Base-by-base conservation (phyloP, 2,888 invertebrate genomes). In the Sericinus montela region DNA sequence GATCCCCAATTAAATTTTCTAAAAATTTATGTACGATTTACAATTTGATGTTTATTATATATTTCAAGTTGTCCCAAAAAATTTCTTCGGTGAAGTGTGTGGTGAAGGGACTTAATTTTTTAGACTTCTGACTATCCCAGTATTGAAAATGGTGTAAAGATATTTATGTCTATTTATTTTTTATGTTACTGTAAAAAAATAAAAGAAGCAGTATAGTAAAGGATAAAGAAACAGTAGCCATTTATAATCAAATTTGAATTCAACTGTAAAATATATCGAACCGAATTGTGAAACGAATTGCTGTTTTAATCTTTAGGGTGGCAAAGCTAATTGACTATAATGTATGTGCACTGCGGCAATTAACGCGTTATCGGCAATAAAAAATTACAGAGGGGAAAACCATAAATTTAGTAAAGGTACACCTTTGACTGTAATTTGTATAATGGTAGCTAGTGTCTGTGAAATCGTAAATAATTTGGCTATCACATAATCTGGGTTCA, bases 241-340 rank as follows among this genome's bases (percentile, higher is more conserved):
- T 25, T 25, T 8, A 25, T 19, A 19, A 19, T n/a, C 19, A 45
- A 45, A 28, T 45, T 51, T 23, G 38, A 43, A 37, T 34, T 42
- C 34, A 39, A 45, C 43, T 5, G 40, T 53, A 37, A 46, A 49
- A 48, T 48, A 45, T 11, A 38, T 29, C 19, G 15, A 29, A 8
- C 34, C 9, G 32, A 45, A 44, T 50, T 42, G 41, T 46, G 45
- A 42, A 50, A 48, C 46, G 23, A 48, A 51, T 50, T 51, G 44
- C 28, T 28, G 28, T 14, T 37, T 19, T 35, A 48, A 44, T 43
- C 53, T 57, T 53, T 51, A 54, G 62, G 62, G 60, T 59, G 61
- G 62, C 54, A 61, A 56, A 53, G 54, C 59, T 65, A 67, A 67
- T 65, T 63, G 60, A 55, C 56, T 58, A 55, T 57, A 62, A 55